Conservation (phyloP, 2,797 vertebrate genomes). For the Limosa lapponica region DNA sequence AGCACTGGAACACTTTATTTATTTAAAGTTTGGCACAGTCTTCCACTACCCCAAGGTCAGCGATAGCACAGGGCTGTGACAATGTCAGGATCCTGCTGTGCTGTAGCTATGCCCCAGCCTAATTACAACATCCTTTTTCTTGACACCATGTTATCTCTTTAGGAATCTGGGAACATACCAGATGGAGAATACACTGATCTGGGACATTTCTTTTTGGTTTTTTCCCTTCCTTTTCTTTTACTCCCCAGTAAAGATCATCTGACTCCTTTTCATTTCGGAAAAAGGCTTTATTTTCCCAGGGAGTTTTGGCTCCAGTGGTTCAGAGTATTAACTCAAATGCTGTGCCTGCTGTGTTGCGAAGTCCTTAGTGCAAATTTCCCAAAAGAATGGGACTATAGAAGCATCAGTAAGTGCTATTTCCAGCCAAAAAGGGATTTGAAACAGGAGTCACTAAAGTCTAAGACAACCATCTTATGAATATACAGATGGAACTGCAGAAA, state of each 20-base stretch:
- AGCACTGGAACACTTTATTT: conserved; percentile 17
- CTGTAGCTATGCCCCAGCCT: not conserved
- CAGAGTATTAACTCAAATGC: conserved; percentile 7
- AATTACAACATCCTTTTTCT: conserved; percentile 35
- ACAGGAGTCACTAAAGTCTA: not conserved
- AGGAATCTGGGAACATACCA: conserved; percentile 53
- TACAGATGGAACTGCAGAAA: conserved; percentile 41
- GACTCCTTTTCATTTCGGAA: conserved; percentile 22
- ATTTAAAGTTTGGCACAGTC: conserved; percentile 9
- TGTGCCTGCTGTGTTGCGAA: conserved; percentile 6
- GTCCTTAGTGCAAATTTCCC: conserved; percentile 8
- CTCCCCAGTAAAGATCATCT: not conserved
- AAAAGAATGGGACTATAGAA: not conserved
- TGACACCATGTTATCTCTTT: conserved; percentile 10
- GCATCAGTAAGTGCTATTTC: conserved; percentile 7
- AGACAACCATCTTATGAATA: conserved; percentile 30
- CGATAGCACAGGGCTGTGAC: not conserved
- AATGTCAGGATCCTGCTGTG: not conserved
- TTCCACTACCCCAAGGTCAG: conserved; percentile 24
- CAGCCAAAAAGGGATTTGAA: conserved; percentile 39
- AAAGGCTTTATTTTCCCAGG: conserved; percentile 3
- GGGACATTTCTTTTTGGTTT: not conserved
- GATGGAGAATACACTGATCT: conserved; percentile 24
- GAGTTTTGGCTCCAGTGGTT: conserved; percentile 6
- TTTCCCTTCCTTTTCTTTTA: not conserved